Conservation (phyloP, 2,797 vertebrate species). For the Coregonus sp. region DNA sequence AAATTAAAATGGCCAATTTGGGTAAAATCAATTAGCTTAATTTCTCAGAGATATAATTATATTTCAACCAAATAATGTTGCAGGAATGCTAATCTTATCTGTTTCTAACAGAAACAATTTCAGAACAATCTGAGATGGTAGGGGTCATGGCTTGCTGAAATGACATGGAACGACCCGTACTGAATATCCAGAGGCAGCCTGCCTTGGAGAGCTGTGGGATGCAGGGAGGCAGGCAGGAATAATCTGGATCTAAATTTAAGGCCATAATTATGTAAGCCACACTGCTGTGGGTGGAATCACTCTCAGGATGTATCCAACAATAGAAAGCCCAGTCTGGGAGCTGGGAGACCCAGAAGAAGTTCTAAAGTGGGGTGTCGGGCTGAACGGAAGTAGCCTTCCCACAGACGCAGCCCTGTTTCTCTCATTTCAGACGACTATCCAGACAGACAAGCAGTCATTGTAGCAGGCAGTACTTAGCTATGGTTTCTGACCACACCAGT, state of each 20-base stretch:
- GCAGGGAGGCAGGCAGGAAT: conserved; percentile 17
- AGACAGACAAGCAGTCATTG: conserved; percentile 49
- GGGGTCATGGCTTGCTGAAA: too few relatives aligned
- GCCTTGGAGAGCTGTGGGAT: conserved; percentile 9
- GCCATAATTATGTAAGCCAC: conserved; percentile 55
- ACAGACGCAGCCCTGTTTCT: conserved; percentile 58
- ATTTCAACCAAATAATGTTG: too few relatives aligned
- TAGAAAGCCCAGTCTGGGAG: background rate
- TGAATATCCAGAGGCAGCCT: conserved; percentile 21
- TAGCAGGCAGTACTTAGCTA: conserved; percentile 40
- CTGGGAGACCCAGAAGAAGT: conserved; percentile 35
- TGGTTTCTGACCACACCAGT: conserved; percentile 31
- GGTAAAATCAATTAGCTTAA: too few relatives aligned
- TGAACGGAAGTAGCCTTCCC: conserved; percentile 43
- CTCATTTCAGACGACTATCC: conserved; percentile 62
- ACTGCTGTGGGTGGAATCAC: conserved; percentile 41
- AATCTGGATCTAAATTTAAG: conserved; percentile 52
- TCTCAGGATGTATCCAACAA: conserved; percentile 28
- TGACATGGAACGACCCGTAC: background rate
- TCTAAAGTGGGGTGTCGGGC: conserved; percentile 40
- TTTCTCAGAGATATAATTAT: too few relatives aligned
- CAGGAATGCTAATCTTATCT: too few relatives aligned
- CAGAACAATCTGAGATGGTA: too few relatives aligned
- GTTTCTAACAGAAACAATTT: too few relatives aligned
- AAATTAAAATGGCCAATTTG: too few relatives aligned